phyloP scores from a whole-genome alignment of 2,888 invertebrate genomes.

The Amphipoea oculea region DNA sequence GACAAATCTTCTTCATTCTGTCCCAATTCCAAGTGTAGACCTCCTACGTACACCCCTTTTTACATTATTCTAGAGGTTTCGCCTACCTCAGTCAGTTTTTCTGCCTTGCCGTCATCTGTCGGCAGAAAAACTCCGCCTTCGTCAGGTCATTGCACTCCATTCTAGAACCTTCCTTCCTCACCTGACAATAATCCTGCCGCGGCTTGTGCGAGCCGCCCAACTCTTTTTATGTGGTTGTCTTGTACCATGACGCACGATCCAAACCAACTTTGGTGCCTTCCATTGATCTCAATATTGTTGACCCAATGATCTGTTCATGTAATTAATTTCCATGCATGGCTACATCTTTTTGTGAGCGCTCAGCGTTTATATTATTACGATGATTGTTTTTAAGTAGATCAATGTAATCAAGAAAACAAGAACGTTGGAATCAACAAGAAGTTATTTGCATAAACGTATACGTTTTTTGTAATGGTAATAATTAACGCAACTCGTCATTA shows the following conservation, averaged over 20 bases:
- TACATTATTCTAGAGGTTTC: slow-evolving; percentile 21
- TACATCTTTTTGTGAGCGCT: neutral
- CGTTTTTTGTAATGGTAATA: slow-evolving; percentile 1
- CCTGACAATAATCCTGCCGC: slow-evolving; percentile 9
- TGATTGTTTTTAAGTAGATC: neutral
- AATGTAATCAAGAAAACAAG: neutral
- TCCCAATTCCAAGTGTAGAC: neutral
- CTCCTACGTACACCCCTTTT: neutral
- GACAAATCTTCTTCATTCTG: neutral
- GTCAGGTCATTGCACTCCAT: slow-evolving; percentile 44
- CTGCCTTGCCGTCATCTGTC: slow-evolving; percentile 2
- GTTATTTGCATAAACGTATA: neutral
- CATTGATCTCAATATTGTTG: slow-evolving; percentile 27
- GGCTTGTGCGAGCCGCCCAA: neutral
- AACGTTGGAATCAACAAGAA: neutral
- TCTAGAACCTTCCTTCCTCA: slow-evolving; percentile 38
- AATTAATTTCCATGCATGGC: neutral
- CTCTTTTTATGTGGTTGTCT: slow-evolving; percentile 20
- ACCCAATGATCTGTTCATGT: slow-evolving; percentile 23
- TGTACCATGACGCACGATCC: slow-evolving; percentile 20
- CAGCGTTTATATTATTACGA: neutral
- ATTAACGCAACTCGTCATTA: slow-evolving; percentile 4
- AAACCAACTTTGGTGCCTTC: slow-evolving; percentile 18
- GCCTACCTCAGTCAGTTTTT: slow-evolving; percentile 19
- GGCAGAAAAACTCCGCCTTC: neutral